phyloP scores from a whole-genome alignment of 2,888 invertebrate species.

The Nomada ruficornis region DNA sequence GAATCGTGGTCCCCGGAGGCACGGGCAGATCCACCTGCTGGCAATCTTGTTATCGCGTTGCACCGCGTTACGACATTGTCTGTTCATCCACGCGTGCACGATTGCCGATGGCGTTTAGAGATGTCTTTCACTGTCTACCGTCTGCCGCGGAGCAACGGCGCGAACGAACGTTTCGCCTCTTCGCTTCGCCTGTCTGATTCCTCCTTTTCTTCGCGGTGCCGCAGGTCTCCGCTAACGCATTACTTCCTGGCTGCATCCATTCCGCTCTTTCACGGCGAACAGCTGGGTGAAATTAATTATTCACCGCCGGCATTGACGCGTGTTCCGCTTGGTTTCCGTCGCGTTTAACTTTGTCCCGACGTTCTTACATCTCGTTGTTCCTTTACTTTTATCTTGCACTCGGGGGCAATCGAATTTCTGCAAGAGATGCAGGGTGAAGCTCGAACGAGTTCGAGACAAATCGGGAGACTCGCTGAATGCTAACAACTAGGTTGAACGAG shows the following conservation, averaged over 20 bases:
- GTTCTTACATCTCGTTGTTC: neutral
- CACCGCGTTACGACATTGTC: constrained; percentile 32
- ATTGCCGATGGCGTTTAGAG: constrained; percentile 50
- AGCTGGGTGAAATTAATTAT: constrained; percentile 76
- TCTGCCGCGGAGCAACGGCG: neutral
- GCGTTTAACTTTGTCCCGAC: neutral
- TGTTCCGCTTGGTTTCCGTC: constrained; percentile 1
- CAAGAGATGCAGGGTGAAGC: neutral
- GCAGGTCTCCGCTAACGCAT: constrained; percentile 44
- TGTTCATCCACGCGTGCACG: constrained; percentile 46
- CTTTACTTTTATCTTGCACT: no score
- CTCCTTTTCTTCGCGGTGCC: constrained; percentile 37
- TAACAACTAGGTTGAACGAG: constrained; percentile 4
- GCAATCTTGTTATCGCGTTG: constrained; percentile 52
- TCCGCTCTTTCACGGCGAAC: constrained; percentile 60
- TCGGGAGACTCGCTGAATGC: constrained; percentile 7
- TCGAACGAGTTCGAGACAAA: neutral
- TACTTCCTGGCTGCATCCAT: constrained; percentile 53
- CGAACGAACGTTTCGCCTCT: constrained; percentile 17
- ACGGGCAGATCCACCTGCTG: constrained; percentile 31
- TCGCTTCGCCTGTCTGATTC: constrained; percentile 43
- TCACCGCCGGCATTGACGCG: constrained; percentile 60
- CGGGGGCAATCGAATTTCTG: no score
- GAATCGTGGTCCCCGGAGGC: constrained; percentile 9
- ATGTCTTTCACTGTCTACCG: constrained; percentile 47